Percentiles rank a stretch among this genome's conserved stretches.
These are phyloP conservation scores for Malthinus seriepunctatus DNA, from an alignment of 2,888 invertebrate species.

Conservation along the genomic window DNA sequence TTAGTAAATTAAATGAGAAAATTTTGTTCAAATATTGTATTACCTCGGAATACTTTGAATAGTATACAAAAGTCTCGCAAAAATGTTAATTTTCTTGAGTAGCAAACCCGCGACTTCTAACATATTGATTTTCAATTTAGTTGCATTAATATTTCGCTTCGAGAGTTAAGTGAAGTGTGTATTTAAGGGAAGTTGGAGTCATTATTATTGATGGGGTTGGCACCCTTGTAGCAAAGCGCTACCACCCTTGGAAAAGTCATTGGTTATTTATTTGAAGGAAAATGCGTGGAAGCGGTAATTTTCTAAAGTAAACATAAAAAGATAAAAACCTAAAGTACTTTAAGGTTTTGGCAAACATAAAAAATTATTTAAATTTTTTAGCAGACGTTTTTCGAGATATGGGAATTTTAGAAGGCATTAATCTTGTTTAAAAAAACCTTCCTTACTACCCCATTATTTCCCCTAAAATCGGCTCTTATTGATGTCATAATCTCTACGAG, in stretches of 20 bases:
- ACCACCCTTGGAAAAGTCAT: conserved; percentile 45
- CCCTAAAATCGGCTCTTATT: conserved; percentile 8
- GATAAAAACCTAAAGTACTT: conserved; percentile 24
- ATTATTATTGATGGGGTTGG: conserved; percentile 52
- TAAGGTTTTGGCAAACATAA: conserved; percentile 13
- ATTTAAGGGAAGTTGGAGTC: conserved; percentile 51
- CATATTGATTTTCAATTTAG: conserved; percentile 52
- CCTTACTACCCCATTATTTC: conserved; percentile 3
- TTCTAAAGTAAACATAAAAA: conserved; percentile 31
- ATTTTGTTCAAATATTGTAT: conserved; percentile 34
- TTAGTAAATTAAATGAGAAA: conserved; percentile 32
- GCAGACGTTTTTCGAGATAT: conserved; percentile 5
- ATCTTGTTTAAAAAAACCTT: conserved; percentile 3
- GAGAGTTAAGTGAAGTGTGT: conserved; percentile 52
- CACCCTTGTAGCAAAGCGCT: conserved; percentile 40
- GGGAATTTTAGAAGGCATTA: background rate
- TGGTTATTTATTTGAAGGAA: conserved; percentile 43
- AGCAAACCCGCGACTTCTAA: conserved; percentile 30
- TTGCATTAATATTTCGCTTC: conserved; percentile 52
- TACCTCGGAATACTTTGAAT: conserved; percentile 25
- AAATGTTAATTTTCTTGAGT: conserved; percentile 30
- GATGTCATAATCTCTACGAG: conserved; percentile 23
- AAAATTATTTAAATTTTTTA: conserved; percentile 23
- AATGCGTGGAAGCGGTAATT: conserved; percentile 30
- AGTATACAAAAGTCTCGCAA: conserved; percentile 30